phyloP scores from a whole-genome alignment of 2,888 invertebrate species.

The Dichetophora obliterata region DNA sequence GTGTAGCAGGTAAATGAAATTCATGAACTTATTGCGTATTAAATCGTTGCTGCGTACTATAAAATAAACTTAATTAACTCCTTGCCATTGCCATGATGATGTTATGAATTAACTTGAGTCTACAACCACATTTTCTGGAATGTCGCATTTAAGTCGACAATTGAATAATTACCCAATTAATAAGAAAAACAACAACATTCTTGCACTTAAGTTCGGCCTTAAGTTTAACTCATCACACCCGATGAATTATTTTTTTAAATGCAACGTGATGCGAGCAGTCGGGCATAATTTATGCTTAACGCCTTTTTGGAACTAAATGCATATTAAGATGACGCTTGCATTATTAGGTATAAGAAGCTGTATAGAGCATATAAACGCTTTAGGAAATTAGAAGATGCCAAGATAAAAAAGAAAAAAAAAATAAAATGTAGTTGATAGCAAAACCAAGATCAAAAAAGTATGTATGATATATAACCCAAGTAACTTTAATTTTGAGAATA shows the following conservation, averaged over 20 bases:
- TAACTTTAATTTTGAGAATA: too few species aligned
- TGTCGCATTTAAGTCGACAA: neutral
- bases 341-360: too few species aligned
- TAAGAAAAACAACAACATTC: conserved; percentile 12
- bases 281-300: too few species aligned
- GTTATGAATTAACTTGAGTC: neutral
- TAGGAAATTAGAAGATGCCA: too few species aligned
- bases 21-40: neutral
- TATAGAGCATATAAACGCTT: too few species aligned
- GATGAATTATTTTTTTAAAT: neutral
- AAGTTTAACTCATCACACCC: neutral
- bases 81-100: neutral
- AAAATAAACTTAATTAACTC: neutral
- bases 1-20: neutral
- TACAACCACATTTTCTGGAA: neutral
- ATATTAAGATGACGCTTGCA: too few species aligned
- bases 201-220: neutral
- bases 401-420: too few species aligned
- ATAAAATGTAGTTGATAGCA: too few species aligned
- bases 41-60: neutral
- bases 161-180: conserved; percentile 28
- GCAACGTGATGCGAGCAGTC: neutral
- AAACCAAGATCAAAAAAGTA: too few species aligned
- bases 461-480: too few species aligned
- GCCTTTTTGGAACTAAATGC: too few species aligned